A percentile compares a stretch with the other conserved stretches of the same genome.
Conservation (phyloP, 2,797 vertebrate genomes). For the Nyctalus aviator region DNA sequence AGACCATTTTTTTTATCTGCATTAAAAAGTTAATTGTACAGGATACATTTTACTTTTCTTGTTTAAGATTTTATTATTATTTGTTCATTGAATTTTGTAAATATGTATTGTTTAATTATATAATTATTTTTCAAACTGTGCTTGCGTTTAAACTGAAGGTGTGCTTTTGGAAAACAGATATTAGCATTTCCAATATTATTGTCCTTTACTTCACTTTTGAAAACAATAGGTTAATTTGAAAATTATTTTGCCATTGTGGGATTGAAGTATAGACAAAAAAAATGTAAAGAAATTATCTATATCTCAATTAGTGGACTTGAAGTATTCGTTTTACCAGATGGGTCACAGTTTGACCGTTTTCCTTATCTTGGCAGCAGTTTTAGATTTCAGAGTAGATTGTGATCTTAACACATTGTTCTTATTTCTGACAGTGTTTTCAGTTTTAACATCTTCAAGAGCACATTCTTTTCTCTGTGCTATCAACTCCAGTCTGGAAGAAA, state of each 20-base stretch:
- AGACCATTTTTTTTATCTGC: slow-evolving; percentile 18
- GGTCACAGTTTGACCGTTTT: background rate
- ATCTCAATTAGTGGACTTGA: background rate
- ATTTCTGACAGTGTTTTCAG: slow-evolving; percentile 47
- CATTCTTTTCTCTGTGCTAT: slow-evolving; percentile 33
- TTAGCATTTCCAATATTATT: slow-evolving; percentile 22
- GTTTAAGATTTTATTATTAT: slow-evolving; percentile 14
- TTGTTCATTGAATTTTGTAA: background rate
- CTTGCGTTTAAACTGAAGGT: background rate
- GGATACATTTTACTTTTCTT: slow-evolving; percentile 48
- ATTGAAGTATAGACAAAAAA: slow-evolving; percentile 4
- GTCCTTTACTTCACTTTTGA: slow-evolving; percentile 41
- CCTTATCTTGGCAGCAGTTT: background rate
- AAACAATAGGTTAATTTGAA: background rate
- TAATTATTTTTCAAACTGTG: slow-evolving; percentile 9
- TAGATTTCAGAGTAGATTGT: slow-evolving; percentile 12
- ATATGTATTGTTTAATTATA: background rate
- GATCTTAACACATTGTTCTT: slow-evolving; percentile 64
- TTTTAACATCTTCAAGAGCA: slow-evolving; percentile 50
- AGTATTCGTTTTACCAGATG: background rate
- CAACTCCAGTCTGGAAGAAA: background rate
- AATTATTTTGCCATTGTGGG: background rate
- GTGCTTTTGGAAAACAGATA: slow-evolving; percentile 10
- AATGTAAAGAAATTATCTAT: slow-evolving; percentile 1
- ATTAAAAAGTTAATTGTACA: slow-evolving; percentile 37